phyloP scores from a whole-genome alignment of 2,113 vertebrate genomes.

The Menura novaehollandiae region DNA sequence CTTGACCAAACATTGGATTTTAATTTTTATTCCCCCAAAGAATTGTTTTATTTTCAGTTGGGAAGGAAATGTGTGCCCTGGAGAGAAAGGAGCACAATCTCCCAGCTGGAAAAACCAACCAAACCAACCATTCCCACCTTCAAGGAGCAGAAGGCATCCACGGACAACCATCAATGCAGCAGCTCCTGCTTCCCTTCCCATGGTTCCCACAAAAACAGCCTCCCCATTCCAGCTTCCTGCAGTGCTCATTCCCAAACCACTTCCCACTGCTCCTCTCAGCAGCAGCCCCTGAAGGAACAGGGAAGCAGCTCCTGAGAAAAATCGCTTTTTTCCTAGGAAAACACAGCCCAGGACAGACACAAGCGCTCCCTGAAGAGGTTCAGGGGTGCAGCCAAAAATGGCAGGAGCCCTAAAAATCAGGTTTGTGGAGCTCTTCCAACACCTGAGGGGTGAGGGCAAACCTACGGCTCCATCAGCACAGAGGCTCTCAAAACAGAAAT shows the following conservation, averaged over 20 bases:
- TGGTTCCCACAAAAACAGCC: neutral
- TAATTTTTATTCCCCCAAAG: fast-evolving
- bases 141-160: neutral
- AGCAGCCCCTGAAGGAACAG: neutral
- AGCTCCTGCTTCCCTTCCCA: neutral
- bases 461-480: neutral
- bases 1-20: fast-evolving
- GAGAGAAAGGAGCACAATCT: neutral
- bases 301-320: neutral
- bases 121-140: neutral
- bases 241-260: neutral
- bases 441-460: neutral
- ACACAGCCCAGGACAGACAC: fast-evolving
- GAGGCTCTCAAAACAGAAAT: neutral
- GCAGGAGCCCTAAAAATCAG: neutral
- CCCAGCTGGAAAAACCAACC: neutral
- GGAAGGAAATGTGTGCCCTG: neutral
- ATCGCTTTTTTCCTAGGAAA: neutral
- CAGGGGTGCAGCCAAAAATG: neutral
- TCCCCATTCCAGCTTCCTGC: fast-evolving
- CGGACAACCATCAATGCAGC: fast-evolving
- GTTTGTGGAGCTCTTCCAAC: neutral
- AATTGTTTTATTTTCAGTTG: neutral
- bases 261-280: too few species aligned
- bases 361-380: neutral